A percentile compares a stretch with the other conserved stretches of the same genome.
These are phyloP conservation scores for Diadumene lineata DNA, from an alignment of 92 coral and sea anemone genomes.

Conservation along the genomic window DNA sequence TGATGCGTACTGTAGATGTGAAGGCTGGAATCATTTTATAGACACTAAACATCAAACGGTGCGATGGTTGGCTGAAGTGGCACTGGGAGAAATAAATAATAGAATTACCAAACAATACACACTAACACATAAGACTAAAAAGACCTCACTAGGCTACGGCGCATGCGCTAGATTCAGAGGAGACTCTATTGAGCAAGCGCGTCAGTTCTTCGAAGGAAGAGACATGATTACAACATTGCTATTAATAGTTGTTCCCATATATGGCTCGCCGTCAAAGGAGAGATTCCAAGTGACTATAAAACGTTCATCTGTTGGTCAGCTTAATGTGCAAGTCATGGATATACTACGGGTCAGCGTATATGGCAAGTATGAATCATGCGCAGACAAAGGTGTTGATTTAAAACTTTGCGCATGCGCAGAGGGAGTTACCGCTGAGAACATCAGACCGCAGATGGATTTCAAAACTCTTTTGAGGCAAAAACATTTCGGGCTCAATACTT, in stretches of 20 bases:
- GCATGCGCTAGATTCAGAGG: slow-evolving; percentile 90
- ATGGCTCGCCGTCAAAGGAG: slow-evolving; percentile 69
- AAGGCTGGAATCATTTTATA: slow-evolving; percentile 77
- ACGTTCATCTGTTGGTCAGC: slow-evolving; percentile 59
- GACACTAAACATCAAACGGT: slow-evolving; percentile 42
- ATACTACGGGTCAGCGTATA: slow-evolving; percentile 77
- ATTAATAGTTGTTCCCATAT: slow-evolving; percentile 72
- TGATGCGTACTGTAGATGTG: slow-evolving; percentile 86
- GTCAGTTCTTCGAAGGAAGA: slow-evolving; percentile 61
- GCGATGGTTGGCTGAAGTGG: slow-evolving; percentile 87
- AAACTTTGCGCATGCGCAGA: slow-evolving; percentile 86
- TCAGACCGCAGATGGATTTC: slow-evolving; percentile 24
- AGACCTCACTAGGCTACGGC: slow-evolving; percentile 62
- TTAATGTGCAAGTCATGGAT: slow-evolving; percentile 51
- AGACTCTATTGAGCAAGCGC: slow-evolving; percentile 63
- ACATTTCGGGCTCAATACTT: slow-evolving; percentile 57
- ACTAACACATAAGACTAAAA: not conserved
- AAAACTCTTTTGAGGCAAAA: slow-evolving; percentile 28
- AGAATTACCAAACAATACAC: slow-evolving; percentile 71
- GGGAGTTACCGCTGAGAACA: slow-evolving; percentile 8
- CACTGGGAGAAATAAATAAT: slow-evolving; percentile 82
- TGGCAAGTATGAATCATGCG: slow-evolving; percentile 79
- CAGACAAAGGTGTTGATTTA: slow-evolving; percentile 73
- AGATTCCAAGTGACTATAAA: slow-evolving; percentile 80
- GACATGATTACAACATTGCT: slow-evolving; percentile 63